A percentile compares a stretch with the other conserved stretches of the same genome.
phyloP scores from a whole-genome alignment of 2,113 vertebrate species.

The Bos indicus region DNA sequence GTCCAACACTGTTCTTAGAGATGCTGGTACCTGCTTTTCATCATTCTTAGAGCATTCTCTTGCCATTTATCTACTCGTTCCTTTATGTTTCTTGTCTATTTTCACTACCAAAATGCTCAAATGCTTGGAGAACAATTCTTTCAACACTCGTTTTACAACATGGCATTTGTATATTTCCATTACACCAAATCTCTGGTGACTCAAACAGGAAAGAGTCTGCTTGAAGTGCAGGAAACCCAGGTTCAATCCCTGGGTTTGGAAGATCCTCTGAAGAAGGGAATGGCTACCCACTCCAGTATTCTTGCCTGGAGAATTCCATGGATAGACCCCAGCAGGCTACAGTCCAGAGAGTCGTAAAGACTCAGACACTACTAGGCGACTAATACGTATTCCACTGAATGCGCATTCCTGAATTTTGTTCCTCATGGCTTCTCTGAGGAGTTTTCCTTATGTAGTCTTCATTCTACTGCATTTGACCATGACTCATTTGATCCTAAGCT shows the following conservation, averaged over 20 bases:
- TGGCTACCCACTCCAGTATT: not conserved
- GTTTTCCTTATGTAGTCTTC: not conserved
- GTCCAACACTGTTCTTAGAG: not conserved
- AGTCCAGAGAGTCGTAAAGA: not conserved
- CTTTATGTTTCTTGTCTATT: not conserved
- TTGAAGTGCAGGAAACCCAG: not conserved
- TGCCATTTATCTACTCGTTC: not conserved
- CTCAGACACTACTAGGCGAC: not conserved
- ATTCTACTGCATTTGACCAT: constrained; percentile 11
- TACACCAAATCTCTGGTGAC: not conserved
- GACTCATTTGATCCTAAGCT: not conserved
- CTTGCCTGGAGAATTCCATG: not conserved
- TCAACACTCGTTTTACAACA: not conserved
- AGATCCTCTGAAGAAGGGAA: not conserved
- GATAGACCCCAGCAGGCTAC: not conserved
- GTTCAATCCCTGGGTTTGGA: not conserved
- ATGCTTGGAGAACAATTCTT: not conserved
- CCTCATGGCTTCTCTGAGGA: not conserved
- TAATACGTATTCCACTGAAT: not conserved
- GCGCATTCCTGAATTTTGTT: not conserved
- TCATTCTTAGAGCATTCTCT: not conserved
- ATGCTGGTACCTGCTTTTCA: not conserved
- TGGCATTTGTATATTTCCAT: not conserved
- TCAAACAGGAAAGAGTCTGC: not conserved
- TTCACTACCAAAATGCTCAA: not conserved